Conservation (phyloP, 2,113 vertebrate genomes). For the Okapia johnstoni region DNA sequence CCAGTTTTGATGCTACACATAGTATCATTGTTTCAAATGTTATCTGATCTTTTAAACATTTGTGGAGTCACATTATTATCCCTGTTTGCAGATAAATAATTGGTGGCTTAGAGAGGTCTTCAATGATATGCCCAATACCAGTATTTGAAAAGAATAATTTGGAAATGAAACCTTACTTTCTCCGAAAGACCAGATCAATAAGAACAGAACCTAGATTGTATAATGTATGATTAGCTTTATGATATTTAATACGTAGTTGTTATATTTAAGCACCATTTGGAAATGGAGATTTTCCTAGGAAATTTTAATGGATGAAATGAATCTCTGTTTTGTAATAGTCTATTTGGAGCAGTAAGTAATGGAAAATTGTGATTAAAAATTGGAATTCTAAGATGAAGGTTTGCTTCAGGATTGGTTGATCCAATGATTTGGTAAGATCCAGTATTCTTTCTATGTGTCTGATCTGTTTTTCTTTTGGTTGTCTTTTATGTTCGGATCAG, state of each 20-base stretch:
- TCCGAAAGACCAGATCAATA: not conserved
- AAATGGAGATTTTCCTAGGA: not conserved
- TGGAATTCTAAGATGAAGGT: not conserved
- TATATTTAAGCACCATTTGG: not conserved
- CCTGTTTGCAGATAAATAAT: not conserved
- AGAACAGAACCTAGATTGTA: not conserved
- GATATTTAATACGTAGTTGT: not conserved
- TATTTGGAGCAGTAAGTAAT: not conserved
- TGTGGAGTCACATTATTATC: not conserved
- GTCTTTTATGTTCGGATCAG: not conserved
- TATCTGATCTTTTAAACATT: not conserved
- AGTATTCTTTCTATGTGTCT: not conserved
- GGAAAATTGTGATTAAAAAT: not conserved
- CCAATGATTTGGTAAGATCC: not conserved
- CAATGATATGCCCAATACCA: not conserved
- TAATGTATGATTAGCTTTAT: not conserved
- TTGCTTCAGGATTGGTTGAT: not conserved
- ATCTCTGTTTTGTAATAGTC: not conserved
- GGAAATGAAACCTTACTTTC: not conserved
- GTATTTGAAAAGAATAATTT: not conserved
- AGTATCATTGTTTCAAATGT: not conserved
- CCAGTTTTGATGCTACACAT: not conserved
- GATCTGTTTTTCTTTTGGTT: not conserved
- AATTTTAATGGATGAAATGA: not conserved
- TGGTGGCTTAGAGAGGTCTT: not conserved